Conservation (phyloP, 2,888 invertebrate species). For the Ditula angustiorana region DNA sequence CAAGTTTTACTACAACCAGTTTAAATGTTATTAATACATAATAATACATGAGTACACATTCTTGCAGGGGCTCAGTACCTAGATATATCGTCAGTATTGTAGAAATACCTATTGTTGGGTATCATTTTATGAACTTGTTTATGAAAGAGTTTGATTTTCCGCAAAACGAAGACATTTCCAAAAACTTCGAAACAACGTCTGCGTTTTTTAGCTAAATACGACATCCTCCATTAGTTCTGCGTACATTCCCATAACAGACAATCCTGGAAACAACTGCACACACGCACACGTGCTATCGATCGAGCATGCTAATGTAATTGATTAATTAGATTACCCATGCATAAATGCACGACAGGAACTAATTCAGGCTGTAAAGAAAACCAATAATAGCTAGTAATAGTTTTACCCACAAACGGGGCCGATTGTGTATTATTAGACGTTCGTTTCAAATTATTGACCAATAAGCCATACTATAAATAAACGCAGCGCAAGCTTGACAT, state of each 20-base stretch:
- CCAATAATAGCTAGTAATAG: conserved; percentile 29
- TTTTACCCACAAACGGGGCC: conserved; percentile 10
- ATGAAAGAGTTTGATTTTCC: no score
- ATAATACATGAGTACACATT: no score
- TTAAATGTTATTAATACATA: no score
- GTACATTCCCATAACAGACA: background rate
- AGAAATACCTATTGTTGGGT: no score
- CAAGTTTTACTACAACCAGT: no score
- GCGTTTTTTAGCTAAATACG: background rate
- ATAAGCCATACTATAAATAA: background rate
- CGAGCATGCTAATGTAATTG: conserved; percentile 19
- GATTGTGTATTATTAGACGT: conserved; percentile 4
- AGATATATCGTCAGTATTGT: no score
- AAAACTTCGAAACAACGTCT: background rate
- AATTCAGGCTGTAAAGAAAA: conserved; percentile 27
- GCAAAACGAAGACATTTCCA: no score
- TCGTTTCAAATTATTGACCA: conserved; percentile 2
- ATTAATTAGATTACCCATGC: conserved; percentile 32
- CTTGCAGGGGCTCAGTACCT: no score
- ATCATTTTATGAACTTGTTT: no score
- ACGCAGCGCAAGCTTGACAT: background rate
- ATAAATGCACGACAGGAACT: conserved; percentile 38
- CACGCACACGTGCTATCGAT: conserved; percentile 9
- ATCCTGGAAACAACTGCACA: conserved; percentile 9
- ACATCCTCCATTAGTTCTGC: background rate